Conservation (phyloP, 2,113 vertebrate genomes). For the Himantopus leucocephalus region DNA sequence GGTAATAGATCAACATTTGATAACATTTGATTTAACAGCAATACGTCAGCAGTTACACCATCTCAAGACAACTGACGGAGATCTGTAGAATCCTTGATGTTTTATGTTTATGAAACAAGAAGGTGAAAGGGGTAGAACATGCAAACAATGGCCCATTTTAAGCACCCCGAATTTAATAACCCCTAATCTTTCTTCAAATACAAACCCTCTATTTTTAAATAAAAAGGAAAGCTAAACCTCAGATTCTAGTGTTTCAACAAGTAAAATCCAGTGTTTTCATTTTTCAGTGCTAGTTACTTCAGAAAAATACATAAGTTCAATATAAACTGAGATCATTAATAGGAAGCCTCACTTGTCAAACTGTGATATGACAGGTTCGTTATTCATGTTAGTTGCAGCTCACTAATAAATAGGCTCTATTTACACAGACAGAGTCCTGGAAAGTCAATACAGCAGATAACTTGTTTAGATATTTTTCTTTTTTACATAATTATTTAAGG, state of each 20-base stretch:
- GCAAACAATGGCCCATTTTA: neutral
- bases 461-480: slow-evolving; percentile 27
- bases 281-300: slow-evolving; percentile 39
- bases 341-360: slow-evolving; percentile 36
- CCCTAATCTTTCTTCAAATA: neutral
- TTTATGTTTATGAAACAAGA: neutral
- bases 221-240: slow-evolving; percentile 41
- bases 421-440: slow-evolving; percentile 40
- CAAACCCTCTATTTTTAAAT: slow-evolving; percentile 5
- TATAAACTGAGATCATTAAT: slow-evolving; percentile 22
- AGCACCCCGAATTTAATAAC: neutral
- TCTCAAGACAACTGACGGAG: neutral
- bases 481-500: slow-evolving; percentile 10
- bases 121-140: neutral
- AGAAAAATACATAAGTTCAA: neutral
- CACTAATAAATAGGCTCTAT: slow-evolving; percentile 53
- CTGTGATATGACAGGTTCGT: neutral
- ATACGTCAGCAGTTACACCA: neutral
- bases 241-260: neutral
- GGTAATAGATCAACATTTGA: neutral
- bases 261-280: slow-evolving; percentile 22
- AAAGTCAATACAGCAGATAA: slow-evolving; percentile 49
- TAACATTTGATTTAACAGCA: slow-evolving; percentile 2
- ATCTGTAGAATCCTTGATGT: neutral
- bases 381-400: slow-evolving; percentile 25